phyloP scores from a whole-genome alignment of 2,113 vertebrate species.

The Sebastes fasciatus region DNA sequence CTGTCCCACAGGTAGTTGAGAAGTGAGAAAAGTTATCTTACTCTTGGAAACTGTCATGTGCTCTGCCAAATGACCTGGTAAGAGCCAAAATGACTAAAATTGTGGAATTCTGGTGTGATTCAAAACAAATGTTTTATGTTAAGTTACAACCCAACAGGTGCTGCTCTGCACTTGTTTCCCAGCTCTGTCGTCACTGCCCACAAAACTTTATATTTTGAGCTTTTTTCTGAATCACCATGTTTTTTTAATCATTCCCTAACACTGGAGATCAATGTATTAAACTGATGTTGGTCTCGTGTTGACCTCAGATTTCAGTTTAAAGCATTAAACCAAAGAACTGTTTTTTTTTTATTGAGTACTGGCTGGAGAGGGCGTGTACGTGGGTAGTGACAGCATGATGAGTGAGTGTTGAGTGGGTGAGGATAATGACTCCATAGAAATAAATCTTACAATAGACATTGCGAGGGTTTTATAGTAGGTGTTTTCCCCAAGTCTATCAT shows the following conservation, averaged over 20 bases:
- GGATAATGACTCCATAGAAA: constrained; percentile 1
- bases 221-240: background rate
- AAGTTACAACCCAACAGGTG: background rate
- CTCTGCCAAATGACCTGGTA: background rate
- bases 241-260: no score
- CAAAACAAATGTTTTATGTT: background rate
- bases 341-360: background rate
- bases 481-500: constrained; percentile 8
- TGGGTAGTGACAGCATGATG: constrained; percentile 3
- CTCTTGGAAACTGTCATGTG: background rate
- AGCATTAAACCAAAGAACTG: background rate
- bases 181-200: background rate
- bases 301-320: background rate
- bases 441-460: background rate
- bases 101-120: background rate
- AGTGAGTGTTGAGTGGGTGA: background rate
- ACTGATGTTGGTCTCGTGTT: background rate
- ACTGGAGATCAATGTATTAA: background rate
- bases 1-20: background rate
- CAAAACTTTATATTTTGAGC: background rate
- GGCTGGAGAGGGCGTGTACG: background rate
- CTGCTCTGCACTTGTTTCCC: background rate
- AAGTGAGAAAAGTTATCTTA: background rate
- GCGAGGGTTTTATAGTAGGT: background rate
- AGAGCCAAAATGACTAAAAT: background rate